Conservation (phyloP, 2,797 vertebrate species). For the Gadopsis bispinosus region DNA sequence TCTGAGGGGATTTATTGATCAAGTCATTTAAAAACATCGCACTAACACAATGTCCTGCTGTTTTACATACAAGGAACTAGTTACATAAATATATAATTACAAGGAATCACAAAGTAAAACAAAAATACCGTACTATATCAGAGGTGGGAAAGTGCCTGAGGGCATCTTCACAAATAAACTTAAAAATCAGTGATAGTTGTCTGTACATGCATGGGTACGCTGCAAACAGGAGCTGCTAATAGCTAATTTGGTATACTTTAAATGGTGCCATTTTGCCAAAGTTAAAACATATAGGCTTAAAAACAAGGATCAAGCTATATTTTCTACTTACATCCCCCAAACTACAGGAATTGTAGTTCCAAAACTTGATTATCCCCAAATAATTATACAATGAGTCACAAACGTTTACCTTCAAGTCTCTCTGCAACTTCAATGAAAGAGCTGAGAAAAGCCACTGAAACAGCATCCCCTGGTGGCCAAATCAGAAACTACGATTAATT, state of each 20-base stretch:
- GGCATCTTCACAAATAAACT: no score
- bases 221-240: background rate
- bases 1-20: slow-evolving; percentile 35
- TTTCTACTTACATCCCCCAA: background rate
- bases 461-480: slow-evolving; percentile 89
- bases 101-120: background rate
- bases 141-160: background rate
- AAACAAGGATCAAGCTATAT: background rate
- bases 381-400: no score
- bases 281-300: background rate
- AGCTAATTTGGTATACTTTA: background rate
- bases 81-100: background rate
- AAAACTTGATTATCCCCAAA: no score
- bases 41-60: background rate
- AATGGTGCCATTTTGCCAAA: background rate
- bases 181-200: no score
- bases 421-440: slow-evolving; percentile 87
- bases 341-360: background rate
- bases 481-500: slow-evolving; percentile 15
- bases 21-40: background rate
- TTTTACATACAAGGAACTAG: background rate
- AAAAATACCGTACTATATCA: background rate
- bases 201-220: background rate
- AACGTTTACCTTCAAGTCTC: slow-evolving; percentile 87
- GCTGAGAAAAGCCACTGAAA: slow-evolving; percentile 88